phyloP scores from a whole-genome alignment of 1,140 invertebrate species.

The Ceratosolen solmsi region DNA sequence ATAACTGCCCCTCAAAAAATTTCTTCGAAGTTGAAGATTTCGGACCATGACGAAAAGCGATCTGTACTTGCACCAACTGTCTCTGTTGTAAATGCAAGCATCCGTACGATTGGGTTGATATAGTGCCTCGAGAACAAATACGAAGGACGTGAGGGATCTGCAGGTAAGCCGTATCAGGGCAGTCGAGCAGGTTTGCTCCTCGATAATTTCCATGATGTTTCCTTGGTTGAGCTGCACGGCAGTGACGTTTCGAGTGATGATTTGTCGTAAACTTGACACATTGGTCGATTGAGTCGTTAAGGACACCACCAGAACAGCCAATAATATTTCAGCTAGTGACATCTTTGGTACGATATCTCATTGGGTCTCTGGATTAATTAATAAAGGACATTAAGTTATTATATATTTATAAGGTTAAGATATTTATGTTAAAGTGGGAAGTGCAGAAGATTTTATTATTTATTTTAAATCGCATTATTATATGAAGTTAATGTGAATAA shows the following conservation, averaged over 20 bases:
- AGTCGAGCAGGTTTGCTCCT: constrained; percentile 67
- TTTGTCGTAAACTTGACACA: constrained; percentile 38
- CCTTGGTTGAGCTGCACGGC: constrained; percentile 57
- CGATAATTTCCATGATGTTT: constrained; percentile 65
- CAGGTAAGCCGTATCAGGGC: constrained; percentile 63
- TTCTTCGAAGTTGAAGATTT: constrained; percentile 12
- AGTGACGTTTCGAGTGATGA: constrained; percentile 60
- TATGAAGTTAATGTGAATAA: too few relatives aligned
- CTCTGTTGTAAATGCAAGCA: constrained; percentile 58
- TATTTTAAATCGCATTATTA: too few relatives aligned
- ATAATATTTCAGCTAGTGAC: constrained; percentile 18
- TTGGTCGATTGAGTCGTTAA: not conserved
- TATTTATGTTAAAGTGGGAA: too few relatives aligned
- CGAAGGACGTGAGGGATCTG: constrained; percentile 66
- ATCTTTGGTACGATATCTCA: constrained; percentile 37
- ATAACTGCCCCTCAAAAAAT: constrained; percentile 7
- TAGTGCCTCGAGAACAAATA: constrained; percentile 66
- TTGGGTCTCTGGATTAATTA: constrained; percentile 4
- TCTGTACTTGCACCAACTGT: constrained; percentile 41
- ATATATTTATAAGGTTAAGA: too few relatives aligned
- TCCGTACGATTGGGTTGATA: constrained; percentile 61
- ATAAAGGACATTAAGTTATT: too few relatives aligned
- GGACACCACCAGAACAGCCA: constrained; percentile 31
- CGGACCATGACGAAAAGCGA: not conserved
- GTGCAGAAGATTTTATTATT: too few relatives aligned